Conservation (phyloP, 2,113 vertebrate genomes). For the Elaphurus davidianus region DNA sequence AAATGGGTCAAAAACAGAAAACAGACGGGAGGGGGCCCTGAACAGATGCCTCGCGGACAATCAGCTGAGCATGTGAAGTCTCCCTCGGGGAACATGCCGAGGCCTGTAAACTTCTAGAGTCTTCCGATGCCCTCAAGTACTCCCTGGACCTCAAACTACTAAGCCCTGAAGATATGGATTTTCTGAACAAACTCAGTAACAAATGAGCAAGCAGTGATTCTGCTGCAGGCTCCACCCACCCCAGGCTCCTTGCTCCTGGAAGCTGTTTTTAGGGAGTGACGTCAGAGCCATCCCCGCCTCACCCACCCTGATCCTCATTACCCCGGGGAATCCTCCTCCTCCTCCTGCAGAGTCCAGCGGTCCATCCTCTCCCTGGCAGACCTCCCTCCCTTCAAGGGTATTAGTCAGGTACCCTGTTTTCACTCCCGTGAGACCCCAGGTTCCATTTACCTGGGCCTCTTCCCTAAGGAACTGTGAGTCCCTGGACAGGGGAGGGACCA, state of each 20-base stretch:
- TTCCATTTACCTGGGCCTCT: background rate
- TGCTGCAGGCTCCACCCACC: rapidly evolving
- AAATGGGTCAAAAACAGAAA: background rate
- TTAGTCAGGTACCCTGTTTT: background rate
- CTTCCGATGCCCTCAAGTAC: background rate
- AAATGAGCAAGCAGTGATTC: background rate
- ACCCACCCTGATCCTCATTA: rapidly evolving
- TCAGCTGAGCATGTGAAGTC: rapidly evolving
- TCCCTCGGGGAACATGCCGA: background rate
- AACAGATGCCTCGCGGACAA: background rate
- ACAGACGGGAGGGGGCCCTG: rapidly evolving
- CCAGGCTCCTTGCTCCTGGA: background rate
- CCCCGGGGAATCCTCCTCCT: background rate
- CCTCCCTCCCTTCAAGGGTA: too few relatives aligned
- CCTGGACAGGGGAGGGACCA: rapidly evolving
- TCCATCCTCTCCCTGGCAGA: background rate
- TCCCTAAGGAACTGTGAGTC: background rate
- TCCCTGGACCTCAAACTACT: background rate
- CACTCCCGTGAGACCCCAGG: rapidly evolving
- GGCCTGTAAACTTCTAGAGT: background rate
- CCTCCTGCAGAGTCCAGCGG: rapidly evolving
- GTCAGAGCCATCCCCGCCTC: rapidly evolving
- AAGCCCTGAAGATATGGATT: background rate
- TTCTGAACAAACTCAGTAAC: background rate
- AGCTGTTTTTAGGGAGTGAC: background rate